Evolutionary conservation across 2,797 vertebrate genomes (phyloP), one percentile per base, ranked within the genome.

Genomic region (Aldrovandia affinis): DNA sequence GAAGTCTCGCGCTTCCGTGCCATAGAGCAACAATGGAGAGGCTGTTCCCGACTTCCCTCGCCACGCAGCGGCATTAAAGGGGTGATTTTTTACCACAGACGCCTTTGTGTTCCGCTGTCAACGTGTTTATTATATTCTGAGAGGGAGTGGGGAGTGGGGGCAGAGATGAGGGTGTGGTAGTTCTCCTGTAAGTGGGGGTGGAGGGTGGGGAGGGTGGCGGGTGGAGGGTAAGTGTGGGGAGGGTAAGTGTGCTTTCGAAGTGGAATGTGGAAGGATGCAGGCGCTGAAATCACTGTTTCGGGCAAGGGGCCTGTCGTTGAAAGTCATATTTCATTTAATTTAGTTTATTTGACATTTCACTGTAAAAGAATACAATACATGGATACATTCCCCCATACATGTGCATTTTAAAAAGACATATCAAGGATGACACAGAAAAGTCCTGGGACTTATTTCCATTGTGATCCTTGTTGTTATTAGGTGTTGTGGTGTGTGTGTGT

Each of bases 31-130:
- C 87, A 89, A 85, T 84, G 81, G 84, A 52, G 30, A 84, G 83
- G 68, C 84, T 88, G 87, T 87, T 86, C 85, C 85, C 79, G 80
- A 83, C 81, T 63, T 85, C 84, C 81, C 68, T 36, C 65, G 84
- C 30, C 20, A 52, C 28, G 50, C 9, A 63, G 44, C 68, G 25
- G n/a, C 28, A 55, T 85, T 50, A 44, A 14, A 80, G 83, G 70
- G 14, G 25, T 81, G 79, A 36, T 83, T 84, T 22, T 84, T 81
- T 78, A 83, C 81, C 82, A 57, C 82, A 86, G 85, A 86, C 63
- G 33, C 82, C 83, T 86, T 86, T 87, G 87, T 87, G 70, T 83
- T 81, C 3, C 36, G 55, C 81, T 82, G 65, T 88, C 87, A 89
- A 81, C 88, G 85, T 63, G 12, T 82, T 87, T 80, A 87, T 87